A percentile compares a stretch with the other conserved stretches of the same genome.
phyloP scores from a whole-genome alignment of 2,797 vertebrate species.

The Picus viridis region DNA sequence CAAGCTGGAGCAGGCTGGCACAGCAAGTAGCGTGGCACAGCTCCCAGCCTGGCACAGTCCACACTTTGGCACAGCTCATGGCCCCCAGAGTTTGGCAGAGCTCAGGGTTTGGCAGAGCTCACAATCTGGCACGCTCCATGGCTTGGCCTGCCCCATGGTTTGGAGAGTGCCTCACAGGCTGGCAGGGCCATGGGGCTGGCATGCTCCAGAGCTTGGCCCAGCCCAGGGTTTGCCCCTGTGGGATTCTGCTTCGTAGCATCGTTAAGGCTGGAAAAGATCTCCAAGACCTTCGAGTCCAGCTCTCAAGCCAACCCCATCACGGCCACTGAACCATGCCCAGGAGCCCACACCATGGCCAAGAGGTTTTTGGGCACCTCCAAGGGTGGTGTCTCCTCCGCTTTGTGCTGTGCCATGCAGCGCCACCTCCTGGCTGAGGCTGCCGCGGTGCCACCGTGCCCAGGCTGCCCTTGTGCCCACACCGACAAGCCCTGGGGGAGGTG shows the following conservation, averaged over 20 bases:
- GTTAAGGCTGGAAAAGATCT: too few species aligned
- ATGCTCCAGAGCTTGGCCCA: background rate
- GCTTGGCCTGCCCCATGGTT: background rate
- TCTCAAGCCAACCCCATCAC: too few species aligned
- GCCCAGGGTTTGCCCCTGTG: background rate
- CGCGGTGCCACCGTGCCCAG: background rate
- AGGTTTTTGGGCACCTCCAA: too few species aligned
- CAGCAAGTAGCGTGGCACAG: rapidly evolving
- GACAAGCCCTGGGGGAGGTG: rapidly evolving
- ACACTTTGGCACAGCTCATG: background rate
- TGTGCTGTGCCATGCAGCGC: background rate
- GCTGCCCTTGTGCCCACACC: rapidly evolving
- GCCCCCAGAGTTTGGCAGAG: background rate
- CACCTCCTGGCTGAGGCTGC: background rate
- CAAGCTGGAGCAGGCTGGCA: background rate
- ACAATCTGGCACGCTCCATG: background rate
- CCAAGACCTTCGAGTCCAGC: too few species aligned
- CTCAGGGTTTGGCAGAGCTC: too few species aligned
- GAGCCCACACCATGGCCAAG: too few species aligned
- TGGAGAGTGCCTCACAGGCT: background rate
- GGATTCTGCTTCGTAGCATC: too few species aligned
- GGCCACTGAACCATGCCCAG: too few species aligned
- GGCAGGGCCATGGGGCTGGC: background rate
- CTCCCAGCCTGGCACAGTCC: background rate
- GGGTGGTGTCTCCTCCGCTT: too few species aligned